Conservation (phyloP, 2,888 invertebrate species). For the Plagodis dolabraria region DNA sequence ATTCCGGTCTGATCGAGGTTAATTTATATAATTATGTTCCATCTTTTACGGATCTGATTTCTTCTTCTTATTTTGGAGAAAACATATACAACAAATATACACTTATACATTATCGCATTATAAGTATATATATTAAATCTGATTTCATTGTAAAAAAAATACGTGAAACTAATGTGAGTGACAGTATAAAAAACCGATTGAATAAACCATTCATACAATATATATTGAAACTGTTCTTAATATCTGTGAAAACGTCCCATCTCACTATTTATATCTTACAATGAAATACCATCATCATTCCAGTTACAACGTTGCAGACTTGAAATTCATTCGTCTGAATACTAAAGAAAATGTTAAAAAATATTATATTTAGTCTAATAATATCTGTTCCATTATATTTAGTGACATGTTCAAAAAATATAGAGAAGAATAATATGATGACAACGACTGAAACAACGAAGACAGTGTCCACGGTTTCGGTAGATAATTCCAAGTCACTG, state of each 20-base stretch:
- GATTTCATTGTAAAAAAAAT: no score
- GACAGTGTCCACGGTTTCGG: not conserved
- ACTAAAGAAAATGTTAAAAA: constrained; percentile 3
- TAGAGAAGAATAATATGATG: constrained; percentile 7
- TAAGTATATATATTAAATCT: no score
- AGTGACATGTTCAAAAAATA: constrained; percentile 13
- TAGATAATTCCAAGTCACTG: constrained; percentile 19
- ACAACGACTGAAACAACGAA: constrained; percentile 12
- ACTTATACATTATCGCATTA: no score
- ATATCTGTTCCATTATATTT: constrained; percentile 6
- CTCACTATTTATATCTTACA: constrained; percentile 10
- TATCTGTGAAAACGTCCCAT: constrained; percentile 6
- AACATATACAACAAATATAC: no score
- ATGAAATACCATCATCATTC: not conserved
- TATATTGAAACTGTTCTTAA: constrained; percentile 5
- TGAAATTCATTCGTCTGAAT: not conserved
- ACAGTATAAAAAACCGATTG: no score
- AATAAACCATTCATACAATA: not conserved
- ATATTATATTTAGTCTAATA: not conserved
- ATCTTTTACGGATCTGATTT: no score
- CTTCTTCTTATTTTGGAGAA: no score
- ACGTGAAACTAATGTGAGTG: no score
- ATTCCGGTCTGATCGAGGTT: no score
- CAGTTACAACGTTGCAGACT: not conserved
- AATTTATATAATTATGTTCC: no score